These are phyloP conservation scores for Hemithea aestivaria DNA, from an alignment of 2,888 invertebrate genomes.

Conservation along the genomic window DNA sequence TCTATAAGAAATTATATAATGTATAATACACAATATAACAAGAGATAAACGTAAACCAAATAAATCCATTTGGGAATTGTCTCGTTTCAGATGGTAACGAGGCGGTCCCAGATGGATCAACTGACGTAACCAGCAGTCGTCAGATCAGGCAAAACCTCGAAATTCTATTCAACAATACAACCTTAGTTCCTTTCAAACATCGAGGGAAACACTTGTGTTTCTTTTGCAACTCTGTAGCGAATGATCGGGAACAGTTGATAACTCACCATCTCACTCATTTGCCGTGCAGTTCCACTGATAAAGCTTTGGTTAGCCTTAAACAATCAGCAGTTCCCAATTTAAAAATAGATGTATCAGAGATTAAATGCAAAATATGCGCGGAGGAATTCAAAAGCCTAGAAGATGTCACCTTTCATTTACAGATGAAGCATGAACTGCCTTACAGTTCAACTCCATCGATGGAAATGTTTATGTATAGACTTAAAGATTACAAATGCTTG, in stretches of 20 bases:
- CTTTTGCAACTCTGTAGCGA: conserved; percentile 54
- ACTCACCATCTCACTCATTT: conserved; percentile 55
- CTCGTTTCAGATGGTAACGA: conserved; percentile 61
- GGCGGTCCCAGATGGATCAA: conserved; percentile 40
- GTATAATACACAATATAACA: no score
- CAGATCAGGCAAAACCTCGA: conserved; percentile 47
- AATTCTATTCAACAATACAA: conserved; percentile 63
- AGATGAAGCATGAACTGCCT: conserved; percentile 43
- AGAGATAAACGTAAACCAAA: no score
- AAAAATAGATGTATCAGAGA: conserved; percentile 60
- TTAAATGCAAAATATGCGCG: conserved; percentile 50
- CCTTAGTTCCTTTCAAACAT: conserved; percentile 66
- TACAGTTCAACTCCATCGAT: no score
- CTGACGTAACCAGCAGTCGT: conserved; percentile 33
- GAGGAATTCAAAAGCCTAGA: conserved; percentile 23
- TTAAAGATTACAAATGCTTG: conserved; percentile 53
- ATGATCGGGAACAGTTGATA: conserved; percentile 38
- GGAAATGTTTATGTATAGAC: no score
- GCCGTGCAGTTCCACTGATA: conserved; percentile 42
- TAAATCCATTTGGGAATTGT: no score
- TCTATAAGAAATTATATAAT: no score
- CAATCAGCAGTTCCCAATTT: conserved; percentile 49
- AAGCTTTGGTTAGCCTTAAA: conserved; percentile 50
- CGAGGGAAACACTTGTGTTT: conserved; percentile 63
- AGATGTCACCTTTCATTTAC: conserved; percentile 41